phyloP scores from a whole-genome alignment of 2,113 vertebrate genomes.

The Phyllopteryx taeniolatus region DNA sequence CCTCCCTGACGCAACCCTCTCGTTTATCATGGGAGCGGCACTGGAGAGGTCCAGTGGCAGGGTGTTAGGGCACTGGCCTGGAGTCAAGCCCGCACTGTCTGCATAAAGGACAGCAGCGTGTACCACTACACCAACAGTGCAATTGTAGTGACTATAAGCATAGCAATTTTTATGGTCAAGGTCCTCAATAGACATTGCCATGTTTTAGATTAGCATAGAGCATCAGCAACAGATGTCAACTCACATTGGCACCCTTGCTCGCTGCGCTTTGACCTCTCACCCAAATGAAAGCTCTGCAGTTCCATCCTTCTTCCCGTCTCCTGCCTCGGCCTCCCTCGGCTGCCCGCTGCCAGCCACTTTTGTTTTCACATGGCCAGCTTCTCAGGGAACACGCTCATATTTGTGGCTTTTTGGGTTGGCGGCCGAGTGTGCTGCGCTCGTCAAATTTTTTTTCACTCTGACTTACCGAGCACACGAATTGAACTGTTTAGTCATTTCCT shows the following conservation, averaged over 20 bases:
- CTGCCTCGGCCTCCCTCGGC: conserved; percentile 49
- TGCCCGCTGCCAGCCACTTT: conserved; percentile 68
- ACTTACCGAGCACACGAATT: conserved; percentile 63
- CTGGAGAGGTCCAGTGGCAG: neutral
- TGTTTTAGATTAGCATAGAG: conserved; percentile 41
- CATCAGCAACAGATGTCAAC: conserved; percentile 38
- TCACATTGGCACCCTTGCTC: conserved; percentile 13
- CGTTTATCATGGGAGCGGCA: neutral
- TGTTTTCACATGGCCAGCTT: conserved; percentile 71
- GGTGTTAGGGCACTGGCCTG: neutral
- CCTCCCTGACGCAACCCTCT: neutral
- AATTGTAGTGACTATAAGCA: neutral
- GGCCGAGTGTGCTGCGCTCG: conserved; percentile 64
- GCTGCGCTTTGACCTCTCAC: conserved; percentile 70
- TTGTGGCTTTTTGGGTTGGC: conserved; percentile 73
- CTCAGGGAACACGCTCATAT: conserved; percentile 76
- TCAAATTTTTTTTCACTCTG: conserved; percentile 59
- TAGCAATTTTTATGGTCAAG: neutral
- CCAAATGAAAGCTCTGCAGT: conserved; percentile 67
- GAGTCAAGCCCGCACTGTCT: neutral
- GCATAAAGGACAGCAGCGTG: neutral
- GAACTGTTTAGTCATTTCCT: conserved; percentile 68
- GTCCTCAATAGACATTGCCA: neutral
- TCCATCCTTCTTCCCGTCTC: conserved; percentile 48
- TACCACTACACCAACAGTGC: neutral